Evolutionary conservation across 2,113 vertebrate genomes (phyloP).

Genomic region (Bucco capensis): DNA sequence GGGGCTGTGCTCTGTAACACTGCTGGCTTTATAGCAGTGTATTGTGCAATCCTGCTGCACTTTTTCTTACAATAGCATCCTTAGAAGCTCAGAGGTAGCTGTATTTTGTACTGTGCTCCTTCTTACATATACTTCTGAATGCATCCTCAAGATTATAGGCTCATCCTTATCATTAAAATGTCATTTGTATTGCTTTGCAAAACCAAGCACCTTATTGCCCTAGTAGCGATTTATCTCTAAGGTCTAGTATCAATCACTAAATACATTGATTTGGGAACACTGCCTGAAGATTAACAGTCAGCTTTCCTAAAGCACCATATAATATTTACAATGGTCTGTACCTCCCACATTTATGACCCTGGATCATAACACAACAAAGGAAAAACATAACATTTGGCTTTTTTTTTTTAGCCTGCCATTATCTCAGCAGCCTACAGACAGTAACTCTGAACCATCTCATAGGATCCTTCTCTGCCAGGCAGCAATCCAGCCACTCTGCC

Average conservation of each 20-base stretch:
- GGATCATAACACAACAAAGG: not conserved
- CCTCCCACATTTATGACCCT: not conserved
- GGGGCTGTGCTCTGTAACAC: not conserved
- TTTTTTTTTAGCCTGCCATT: not conserved
- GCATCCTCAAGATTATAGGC: not conserved
- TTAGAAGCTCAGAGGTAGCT: not conserved
- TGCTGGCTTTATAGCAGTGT: fast-evolving
- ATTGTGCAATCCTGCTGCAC: not conserved
- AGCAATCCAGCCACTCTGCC: no score
- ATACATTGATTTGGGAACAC: not conserved
- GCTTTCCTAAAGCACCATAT: not conserved
- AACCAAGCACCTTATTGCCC: not conserved
- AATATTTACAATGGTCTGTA: not conserved
- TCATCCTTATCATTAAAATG: not conserved
- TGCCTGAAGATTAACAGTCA: not conserved
- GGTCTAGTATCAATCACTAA: not conserved
- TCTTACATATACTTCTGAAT: not conserved
- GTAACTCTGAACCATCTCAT: not conserved
- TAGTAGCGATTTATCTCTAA: not conserved
- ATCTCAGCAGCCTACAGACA: not conserved
- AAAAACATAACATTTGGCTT: not conserved
- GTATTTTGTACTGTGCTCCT: not conserved
- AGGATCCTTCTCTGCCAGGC: no score
- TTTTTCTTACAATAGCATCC: fast-evolving
- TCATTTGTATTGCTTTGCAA: not conserved